Evolutionary conservation across 2,797 vertebrate genomes (phyloP), one percentile per base, ranked within the genome.

Genomic region (Urophycis tenuis): DNA sequence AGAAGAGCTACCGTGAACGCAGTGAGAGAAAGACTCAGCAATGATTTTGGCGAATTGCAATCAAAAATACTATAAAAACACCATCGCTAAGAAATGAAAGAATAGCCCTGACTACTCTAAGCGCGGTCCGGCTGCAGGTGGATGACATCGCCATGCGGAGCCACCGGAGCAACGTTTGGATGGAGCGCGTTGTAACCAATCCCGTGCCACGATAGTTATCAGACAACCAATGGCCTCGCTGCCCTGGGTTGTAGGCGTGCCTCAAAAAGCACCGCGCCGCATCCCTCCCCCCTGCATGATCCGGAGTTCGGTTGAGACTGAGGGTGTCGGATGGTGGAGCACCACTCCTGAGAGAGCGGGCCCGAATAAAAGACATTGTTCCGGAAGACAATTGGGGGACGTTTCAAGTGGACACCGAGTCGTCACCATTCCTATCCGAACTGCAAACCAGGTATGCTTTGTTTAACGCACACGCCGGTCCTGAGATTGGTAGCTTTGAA

Each of bases 231-330:
- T 67, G n/a, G 29, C 11, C 11, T 29, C 11, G 60, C 60, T 29
- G 25, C 60, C 60, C 60, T 67, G 9, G 60, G 60, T 17, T 45
- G 36, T 87, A 86, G 93, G 92, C 19, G 93, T 91, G 49, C 80
- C 78, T 31, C 19, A 33, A 32, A 75, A 81, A 35, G 85, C 79
- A 77, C 75, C 75, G 85, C 85, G 79, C 83, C 32, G 87, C 84
- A 81, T 81, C 85, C 70, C 71, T 84, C 79, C n/a, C n/a, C n/a
- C 74, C 77, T 77, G 84, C 78, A 81, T 86, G 86, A 85, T 81
- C n/a, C 22, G 79, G 88, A 81, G 93, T 93, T 94, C 78, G 92
- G 93, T 93, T 93, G 93, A 91, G 92, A 87, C 85, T 82, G 83
- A 33, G 14, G 69, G 25, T 71, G 69, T 88, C 83, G 87, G 87